Evolutionary conservation across 2,888 invertebrate genomes (phyloP).

Genomic region (Ophonus ardosiacus): DNA sequence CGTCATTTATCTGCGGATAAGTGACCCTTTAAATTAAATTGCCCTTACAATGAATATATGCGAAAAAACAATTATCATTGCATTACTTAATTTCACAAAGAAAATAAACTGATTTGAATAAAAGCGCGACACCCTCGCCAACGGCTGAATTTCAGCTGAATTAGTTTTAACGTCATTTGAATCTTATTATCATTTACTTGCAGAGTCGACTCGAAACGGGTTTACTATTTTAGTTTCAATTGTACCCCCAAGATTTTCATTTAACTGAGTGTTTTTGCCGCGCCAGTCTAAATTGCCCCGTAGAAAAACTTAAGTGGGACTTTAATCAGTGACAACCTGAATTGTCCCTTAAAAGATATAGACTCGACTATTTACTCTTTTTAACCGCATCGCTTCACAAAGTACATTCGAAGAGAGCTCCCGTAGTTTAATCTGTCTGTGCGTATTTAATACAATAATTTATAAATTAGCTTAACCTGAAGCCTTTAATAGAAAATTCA

Average conservation of each 20-base stretch:
- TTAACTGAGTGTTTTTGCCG: constrained; percentile 50
- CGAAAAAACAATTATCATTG: constrained; percentile 40
- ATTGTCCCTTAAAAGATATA: constrained; percentile 3
- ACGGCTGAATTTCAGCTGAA: constrained; percentile 35
- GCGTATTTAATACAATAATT: no score
- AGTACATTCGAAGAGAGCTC: no score
- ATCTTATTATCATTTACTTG: constrained; percentile 55
- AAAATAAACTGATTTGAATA: constrained; percentile 47
- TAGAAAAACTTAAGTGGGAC: constrained; percentile 13
- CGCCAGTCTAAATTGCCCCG: neutral
- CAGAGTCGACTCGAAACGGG: constrained; percentile 7
- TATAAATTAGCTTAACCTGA: no score
- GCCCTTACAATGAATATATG: constrained; percentile 18
- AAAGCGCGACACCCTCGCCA: constrained; percentile 12
- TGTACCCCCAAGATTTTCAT: constrained; percentile 34
- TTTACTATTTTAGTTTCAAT: constrained; percentile 44
- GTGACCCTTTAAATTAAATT: constrained; percentile 29
- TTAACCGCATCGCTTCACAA: neutral
- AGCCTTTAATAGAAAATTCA: no score
- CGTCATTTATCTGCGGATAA: constrained; percentile 5
- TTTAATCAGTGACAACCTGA: constrained; percentile 35
- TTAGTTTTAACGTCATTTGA: constrained; percentile 53
- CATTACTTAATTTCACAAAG: constrained; percentile 29
- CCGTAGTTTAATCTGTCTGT: no score
- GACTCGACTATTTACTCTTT: neutral